A percentile compares a stretch with the other conserved stretches of the same genome.
phyloP scores from a whole-genome alignment of 2,113 vertebrate species.

The Pogona vitticeps region DNA sequence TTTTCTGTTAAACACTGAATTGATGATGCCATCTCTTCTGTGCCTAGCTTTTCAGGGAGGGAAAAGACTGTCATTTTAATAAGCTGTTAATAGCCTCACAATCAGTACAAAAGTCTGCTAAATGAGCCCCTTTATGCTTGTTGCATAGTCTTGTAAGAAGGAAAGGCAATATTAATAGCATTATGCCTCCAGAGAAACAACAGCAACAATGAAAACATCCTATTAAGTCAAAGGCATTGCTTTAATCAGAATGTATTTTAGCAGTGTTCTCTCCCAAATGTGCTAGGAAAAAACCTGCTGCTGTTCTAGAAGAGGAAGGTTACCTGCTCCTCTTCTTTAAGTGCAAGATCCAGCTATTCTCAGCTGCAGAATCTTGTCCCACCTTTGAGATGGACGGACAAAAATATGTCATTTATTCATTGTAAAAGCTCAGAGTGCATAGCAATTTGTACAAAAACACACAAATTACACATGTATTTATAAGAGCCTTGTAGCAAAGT shows the following conservation, averaged over 20 bases:
- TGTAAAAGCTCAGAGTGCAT: too few species aligned
- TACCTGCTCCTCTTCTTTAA: background rate
- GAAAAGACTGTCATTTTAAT: conserved; percentile 16
- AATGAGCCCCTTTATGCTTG: background rate
- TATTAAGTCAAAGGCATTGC: background rate
- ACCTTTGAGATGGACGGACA: background rate
- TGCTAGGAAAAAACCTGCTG: background rate
- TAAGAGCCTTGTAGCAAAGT: too few species aligned
- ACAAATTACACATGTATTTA: too few species aligned
- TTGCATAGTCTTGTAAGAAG: conserved; percentile 1
- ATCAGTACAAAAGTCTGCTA: background rate
- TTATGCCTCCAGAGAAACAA: background rate
- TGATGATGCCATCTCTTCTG: too few species aligned
- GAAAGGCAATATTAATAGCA: background rate
- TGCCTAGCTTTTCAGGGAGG: too few species aligned
- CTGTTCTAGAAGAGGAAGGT: background rate
- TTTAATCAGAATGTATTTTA: conserved; percentile 9
- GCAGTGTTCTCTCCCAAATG: background rate
- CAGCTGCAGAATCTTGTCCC: background rate
- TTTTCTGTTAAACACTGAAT: too few species aligned
- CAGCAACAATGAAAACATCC: background rate
- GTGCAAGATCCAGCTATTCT: background rate
- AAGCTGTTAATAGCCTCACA: conserved; percentile 24
- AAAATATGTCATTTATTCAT: background rate
- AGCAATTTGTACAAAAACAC: too few species aligned